Percentiles rank a stretch among this genome's conserved stretches.
Conservation (phyloP, 2,888 invertebrate genomes). For the Rhaphigaster nebulosa region DNA sequence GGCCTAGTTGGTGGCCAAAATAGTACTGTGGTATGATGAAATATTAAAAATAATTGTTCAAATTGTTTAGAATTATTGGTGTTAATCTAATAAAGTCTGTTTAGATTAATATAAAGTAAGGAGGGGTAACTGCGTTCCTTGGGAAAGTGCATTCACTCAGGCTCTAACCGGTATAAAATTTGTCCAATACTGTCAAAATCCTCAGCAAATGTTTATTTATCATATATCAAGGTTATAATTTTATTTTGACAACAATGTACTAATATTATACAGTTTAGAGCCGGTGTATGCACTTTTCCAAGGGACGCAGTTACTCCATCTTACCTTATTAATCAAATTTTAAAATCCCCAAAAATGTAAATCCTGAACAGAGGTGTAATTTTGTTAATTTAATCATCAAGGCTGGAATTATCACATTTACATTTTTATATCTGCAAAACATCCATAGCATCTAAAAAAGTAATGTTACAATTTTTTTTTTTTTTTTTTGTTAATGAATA, state of each 20-base stretch:
- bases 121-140: too few species aligned
- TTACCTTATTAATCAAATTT: too few species aligned
- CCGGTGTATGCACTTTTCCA: too few species aligned
- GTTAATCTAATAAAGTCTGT: not conserved
- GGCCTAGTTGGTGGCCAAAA: not conserved
- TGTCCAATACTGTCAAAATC: too few species aligned
- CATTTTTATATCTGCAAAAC: not conserved
- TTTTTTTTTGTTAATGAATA: not conserved
- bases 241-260: too few species aligned
- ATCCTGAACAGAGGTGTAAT: not conserved
- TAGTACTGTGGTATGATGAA: not conserved
- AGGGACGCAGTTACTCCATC: too few species aligned
- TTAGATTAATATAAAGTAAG: too few species aligned
- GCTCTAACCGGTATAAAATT: too few species aligned
- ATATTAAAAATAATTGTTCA: not conserved
- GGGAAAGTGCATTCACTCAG: too few species aligned
- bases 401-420: not conserved
- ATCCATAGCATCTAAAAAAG: not conserved
- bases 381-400: not conserved
- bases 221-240: too few species aligned
- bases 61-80: not conserved
- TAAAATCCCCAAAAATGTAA: not conserved
- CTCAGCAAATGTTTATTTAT: too few species aligned
- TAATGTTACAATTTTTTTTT: not conserved
- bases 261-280: too few species aligned